A percentile compares a stretch with the other conserved stretches of the same genome.
Evolutionary conservation across 2,113 vertebrate species (phyloP).

Genomic region (Grus americana): DNA sequence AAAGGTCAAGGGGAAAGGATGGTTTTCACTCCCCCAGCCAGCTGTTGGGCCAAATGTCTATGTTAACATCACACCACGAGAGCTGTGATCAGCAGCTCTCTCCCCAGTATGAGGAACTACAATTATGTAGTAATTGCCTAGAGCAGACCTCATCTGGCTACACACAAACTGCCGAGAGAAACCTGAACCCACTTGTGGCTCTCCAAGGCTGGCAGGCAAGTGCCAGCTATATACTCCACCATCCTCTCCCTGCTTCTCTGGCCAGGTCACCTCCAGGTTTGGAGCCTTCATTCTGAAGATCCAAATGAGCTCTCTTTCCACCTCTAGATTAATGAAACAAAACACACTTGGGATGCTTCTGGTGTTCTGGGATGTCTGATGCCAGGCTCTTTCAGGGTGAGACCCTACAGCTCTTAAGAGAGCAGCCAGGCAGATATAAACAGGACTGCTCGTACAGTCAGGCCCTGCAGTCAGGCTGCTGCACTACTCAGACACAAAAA

Average conservation of each 20-base stretch:
- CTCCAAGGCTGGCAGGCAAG: neutral
- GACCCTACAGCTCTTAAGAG: neutral
- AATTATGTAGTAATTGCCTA: too few relatives aligned
- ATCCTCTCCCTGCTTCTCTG: neutral
- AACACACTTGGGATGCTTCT: neutral
- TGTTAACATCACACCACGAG: neutral
- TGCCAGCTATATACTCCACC: neutral
- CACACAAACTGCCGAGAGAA: neutral
- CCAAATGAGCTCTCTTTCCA: neutral
- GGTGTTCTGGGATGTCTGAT: neutral
- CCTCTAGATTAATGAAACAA: neutral
- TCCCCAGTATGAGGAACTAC: neutral
- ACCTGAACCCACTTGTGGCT: neutral
- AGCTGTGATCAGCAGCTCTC: neutral
- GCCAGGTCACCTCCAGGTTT: neutral
- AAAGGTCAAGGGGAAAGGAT: neutral
- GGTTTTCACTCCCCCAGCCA: neutral
- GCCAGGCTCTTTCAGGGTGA: neutral
- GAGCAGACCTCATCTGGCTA: neutral
- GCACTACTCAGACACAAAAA: neutral
- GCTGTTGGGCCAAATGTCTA: neutral
- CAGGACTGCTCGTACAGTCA: neutral
- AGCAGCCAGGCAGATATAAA: neutral
- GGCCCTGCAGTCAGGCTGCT: neutral
- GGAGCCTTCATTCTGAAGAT: neutral